Conservation (phyloP, 2,797 vertebrate species). For the Acanthurus tractus region DNA sequence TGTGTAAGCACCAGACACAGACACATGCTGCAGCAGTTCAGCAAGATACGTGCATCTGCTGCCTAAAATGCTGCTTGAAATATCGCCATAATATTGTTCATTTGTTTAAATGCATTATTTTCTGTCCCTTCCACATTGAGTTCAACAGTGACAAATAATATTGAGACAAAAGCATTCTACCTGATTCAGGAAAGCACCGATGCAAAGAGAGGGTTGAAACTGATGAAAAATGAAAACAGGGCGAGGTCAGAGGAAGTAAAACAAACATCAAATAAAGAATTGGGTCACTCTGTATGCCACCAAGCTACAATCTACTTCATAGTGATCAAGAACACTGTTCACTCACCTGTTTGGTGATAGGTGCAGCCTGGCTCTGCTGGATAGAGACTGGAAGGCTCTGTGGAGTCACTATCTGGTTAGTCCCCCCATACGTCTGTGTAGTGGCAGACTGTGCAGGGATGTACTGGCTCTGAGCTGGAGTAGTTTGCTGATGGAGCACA, state of each 20-base stretch:
- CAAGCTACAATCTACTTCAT: slow-evolving; percentile 6
- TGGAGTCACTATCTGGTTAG: slow-evolving; percentile 24
- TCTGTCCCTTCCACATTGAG: slow-evolving; percentile 32
- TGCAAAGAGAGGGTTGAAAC: slow-evolving; percentile 70
- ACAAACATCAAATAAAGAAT: slow-evolving; percentile 24
- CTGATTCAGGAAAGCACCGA: slow-evolving; percentile 69
- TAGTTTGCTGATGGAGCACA: slow-evolving; percentile 73
- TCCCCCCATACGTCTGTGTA: slow-evolving; percentile 56
- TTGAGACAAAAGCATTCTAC: slow-evolving; percentile 61
- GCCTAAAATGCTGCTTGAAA: background rate
- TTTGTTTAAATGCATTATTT: slow-evolving; percentile 6
- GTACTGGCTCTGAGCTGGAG: slow-evolving; percentile 58
- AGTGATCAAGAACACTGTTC: background rate
- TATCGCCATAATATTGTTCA: slow-evolving; percentile 8
- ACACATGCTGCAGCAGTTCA: no score
- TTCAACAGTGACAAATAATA: slow-evolving; percentile 33
- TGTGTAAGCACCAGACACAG: no score
- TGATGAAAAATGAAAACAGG: slow-evolving; percentile 69
- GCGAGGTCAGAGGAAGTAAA: slow-evolving; percentile 46
- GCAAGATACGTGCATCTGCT: no score
- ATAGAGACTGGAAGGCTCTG: slow-evolving; percentile 49
- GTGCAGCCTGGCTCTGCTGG: slow-evolving; percentile 59
- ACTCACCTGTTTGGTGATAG: slow-evolving; percentile 66
- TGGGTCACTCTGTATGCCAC: slow-evolving; percentile 8
- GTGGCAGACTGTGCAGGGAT: slow-evolving; percentile 65